phyloP scores from a whole-genome alignment of 2,113 vertebrate genomes.

The Oreamnos americanus region DNA sequence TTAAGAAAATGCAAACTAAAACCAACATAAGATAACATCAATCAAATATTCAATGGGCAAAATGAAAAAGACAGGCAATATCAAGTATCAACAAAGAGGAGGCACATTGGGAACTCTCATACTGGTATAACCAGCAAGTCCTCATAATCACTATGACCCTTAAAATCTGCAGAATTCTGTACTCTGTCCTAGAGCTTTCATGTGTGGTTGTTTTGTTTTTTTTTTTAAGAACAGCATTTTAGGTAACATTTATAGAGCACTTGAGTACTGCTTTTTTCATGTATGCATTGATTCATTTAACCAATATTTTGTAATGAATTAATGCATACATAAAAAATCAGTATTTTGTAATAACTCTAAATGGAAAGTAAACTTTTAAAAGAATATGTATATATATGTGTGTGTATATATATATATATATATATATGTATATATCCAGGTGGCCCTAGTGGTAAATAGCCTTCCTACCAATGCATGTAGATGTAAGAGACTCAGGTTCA shows the following conservation, averaged over 20 bases:
- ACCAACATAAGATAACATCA: neutral
- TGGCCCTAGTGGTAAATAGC: neutral
- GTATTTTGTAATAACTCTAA: no score
- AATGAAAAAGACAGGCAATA: neutral
- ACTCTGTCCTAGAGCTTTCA: fast-evolving
- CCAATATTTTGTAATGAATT: no score
- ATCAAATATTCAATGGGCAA: neutral
- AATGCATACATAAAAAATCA: no score
- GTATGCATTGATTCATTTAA: neutral
- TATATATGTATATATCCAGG: neutral
- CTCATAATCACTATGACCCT: neutral
- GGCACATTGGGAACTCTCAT: neutral
- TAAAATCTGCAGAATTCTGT: neutral
- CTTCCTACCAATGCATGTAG: neutral
- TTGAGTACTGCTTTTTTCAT: neutral
- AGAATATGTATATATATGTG: neutral
- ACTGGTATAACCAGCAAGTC: neutral
- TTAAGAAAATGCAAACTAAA: neutral
- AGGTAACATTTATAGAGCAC: neutral
- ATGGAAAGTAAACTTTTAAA: no score
- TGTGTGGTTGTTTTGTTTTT: neutral
- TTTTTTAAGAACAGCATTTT: neutral
- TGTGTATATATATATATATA: fast-evolving
- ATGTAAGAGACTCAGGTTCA: neutral
- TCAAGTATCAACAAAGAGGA: neutral